Evolutionary conservation across 2,888 invertebrate species (phyloP).

Genomic region (Eupsilia transversa): DNA sequence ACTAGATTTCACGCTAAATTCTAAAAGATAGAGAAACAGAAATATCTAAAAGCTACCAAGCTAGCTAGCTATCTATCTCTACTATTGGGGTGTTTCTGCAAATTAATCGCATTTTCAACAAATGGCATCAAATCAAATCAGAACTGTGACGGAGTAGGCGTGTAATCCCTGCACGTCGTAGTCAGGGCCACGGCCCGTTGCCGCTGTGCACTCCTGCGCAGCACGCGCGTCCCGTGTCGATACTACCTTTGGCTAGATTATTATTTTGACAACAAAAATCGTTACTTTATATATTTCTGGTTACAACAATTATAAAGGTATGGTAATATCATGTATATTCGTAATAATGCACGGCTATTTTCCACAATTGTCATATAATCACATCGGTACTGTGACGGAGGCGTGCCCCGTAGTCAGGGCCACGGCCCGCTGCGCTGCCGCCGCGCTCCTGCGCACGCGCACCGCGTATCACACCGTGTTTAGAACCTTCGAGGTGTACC

Average conservation of each 20-base stretch:
- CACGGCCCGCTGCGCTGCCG: slow-evolving; percentile 36
- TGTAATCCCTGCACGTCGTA: slow-evolving; percentile 32
- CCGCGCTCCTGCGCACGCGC: slow-evolving; percentile 44
- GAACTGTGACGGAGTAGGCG: slow-evolving; percentile 20
- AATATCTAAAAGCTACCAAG: not conserved
- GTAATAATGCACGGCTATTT: slow-evolving; percentile 26
- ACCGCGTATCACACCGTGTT: slow-evolving; percentile 46
- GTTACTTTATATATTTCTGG: not conserved
- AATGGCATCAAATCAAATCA: slow-evolving; percentile 19
- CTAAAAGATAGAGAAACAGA: not conserved
- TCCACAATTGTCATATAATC: slow-evolving; percentile 39
- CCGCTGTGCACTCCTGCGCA: slow-evolving; percentile 41
- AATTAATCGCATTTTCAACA: slow-evolving; percentile 9
- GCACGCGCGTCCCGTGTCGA: not conserved
- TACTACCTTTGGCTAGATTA: not conserved
- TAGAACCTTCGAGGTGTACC: slow-evolving; percentile 42
- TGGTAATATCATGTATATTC: slow-evolving; percentile 12
- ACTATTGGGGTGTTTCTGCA: not conserved
- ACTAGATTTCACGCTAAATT: not conserved
- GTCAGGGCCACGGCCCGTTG: slow-evolving; percentile 23
- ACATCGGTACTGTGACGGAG: slow-evolving; percentile 39
- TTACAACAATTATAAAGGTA: slow-evolving; percentile 2
- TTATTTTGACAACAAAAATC: not conserved
- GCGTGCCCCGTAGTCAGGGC: slow-evolving; percentile 60
- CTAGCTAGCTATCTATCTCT: too few relatives aligned